Evolutionary conservation across 2,797 vertebrate genomes (phyloP).

Genomic region (Pseudochromis fuscus): DNA sequence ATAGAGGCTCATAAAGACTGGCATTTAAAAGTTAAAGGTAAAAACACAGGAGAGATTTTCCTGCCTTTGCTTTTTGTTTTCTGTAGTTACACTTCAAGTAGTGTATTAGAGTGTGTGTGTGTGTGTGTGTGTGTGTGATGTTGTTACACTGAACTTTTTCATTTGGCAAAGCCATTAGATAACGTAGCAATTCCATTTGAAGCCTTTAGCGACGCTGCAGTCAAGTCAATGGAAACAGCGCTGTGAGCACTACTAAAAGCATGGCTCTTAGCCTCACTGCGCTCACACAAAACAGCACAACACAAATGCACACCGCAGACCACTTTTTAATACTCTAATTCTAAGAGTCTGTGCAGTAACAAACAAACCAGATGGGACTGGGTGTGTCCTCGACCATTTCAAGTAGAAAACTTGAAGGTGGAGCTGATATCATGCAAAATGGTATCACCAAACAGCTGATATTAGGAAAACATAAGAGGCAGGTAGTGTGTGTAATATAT

Average conservation of each 20-base stretch:
- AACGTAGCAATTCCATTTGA: conserved; percentile 50
- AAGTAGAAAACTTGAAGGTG: no score
- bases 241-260: conserved; percentile 52
- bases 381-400: neutral
- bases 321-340: neutral
- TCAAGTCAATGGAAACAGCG: conserved; percentile 38
- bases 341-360: neutral
- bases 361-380: neutral
- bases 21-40: no score
- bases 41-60: neutral
- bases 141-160: conserved; percentile 20
- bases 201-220: conserved; percentile 42
- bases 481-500: no score
- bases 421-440: no score
- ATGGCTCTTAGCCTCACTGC: conserved; percentile 20
- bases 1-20: no score
- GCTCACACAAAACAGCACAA: neutral
- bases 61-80: neutral
- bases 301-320: neutral
- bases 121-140: conserved; percentile 2
- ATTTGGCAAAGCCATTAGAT: conserved; percentile 51
- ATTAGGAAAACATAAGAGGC: no score
- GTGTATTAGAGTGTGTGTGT: neutral
- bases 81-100: neutral
- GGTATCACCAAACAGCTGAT: no score